phyloP scores from a whole-genome alignment of 2,888 invertebrate species.

The Cyclophora albipunctata region DNA sequence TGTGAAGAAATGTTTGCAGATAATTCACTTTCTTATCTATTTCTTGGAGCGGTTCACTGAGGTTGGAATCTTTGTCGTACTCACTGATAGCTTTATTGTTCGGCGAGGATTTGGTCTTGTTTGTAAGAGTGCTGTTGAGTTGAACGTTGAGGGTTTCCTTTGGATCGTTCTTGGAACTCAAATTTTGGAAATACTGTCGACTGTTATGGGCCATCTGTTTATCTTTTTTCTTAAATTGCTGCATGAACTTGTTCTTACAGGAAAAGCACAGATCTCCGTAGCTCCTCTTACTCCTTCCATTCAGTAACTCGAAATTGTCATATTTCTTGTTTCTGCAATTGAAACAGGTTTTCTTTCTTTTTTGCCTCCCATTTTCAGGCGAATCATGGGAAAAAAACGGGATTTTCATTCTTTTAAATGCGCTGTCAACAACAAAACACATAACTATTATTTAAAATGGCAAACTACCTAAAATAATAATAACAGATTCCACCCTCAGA shows the following conservation, averaged over 20 bases:
- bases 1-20: not conserved
- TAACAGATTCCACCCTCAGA: not conserved
- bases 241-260: not conserved
- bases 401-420: conserved; percentile 38
- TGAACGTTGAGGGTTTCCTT: not conserved
- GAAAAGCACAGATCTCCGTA: not conserved
- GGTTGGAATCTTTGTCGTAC: not conserved
- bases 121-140: not conserved
- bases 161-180: not conserved
- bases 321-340: conserved; percentile 20
- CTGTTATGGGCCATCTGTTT: conserved; percentile 21
- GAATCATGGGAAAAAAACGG: conserved; percentile 62
- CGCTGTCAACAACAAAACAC: conserved; percentile 28
- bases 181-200: conserved; percentile 23
- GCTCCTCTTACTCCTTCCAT: not conserved
- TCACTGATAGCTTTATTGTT: not conserved
- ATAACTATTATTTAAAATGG: not conserved
- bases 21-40: not conserved
- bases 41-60: not conserved
- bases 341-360: conserved; percentile 33
- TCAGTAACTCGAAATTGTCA: conserved; percentile 1
- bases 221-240: not conserved
- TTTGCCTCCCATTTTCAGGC: conserved; percentile 25
- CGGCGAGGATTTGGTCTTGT: not conserved
- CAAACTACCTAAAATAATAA: not conserved